Evolutionary conservation across 2,797 vertebrate genomes (phyloP), one percentile per base, ranked within the genome.

Genomic region (Aphelocoma californica): DNA sequence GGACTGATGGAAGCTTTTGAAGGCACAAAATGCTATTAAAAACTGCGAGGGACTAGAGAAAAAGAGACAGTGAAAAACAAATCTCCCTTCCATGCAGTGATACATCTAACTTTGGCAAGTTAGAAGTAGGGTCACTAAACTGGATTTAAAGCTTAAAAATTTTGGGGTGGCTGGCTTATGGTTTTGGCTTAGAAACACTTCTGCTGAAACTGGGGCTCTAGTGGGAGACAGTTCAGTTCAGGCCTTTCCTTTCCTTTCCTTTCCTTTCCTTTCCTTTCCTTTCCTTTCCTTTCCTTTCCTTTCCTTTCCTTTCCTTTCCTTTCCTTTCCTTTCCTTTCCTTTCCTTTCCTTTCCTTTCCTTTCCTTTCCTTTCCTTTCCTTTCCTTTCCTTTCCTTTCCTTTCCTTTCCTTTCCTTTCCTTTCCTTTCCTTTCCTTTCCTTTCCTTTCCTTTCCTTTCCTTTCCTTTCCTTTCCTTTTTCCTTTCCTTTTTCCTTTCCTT

Each of bases 1-100:
- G 93, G 88, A 95, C 88, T 94, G 90, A 87, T 78, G 83, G 95
- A 96, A 93, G 92, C 95, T 96, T 97, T 89, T 97, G 95, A 97
- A 96, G 88, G 83, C 67, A 90, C 42, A 53, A 86, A 95, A 96
- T 93, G 81, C 93, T 89, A 95, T 96, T 96, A 95, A 97, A 96
- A 95, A 74, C 78, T 72, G 90, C n/a, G 53, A 90, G 57, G 57
- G 53, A 93, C 86, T 90, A 25, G 72, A 85, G 90, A 78, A 91
- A 94, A 94, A 88, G 80, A 84, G 85, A 48, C 40, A 18, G 73
- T 44, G 80, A 48, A 95, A 96, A 97, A 67, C 88, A 94, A 80
- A 95, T 90, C 81, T 86, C 74, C 83, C 79, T 91, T 85, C 83
- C 67, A 48, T 51, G 88, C 83, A 18, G 61, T 2, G 66, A n/a